Base-by-base conservation (phyloP, 1,140 invertebrate species). In the Hesperophylax magnus region DNA sequence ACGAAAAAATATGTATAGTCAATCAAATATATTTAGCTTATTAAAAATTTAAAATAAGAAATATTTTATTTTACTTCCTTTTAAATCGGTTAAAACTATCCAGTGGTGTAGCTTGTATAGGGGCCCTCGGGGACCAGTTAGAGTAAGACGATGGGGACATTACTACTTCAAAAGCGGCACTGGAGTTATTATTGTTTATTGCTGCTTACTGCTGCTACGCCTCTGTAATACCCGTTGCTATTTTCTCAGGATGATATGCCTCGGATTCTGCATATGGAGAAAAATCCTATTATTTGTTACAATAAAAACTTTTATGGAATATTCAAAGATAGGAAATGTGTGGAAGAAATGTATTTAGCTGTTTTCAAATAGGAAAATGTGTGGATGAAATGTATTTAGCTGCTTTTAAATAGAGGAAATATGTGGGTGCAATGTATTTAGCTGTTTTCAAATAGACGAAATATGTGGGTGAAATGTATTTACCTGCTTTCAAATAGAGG, bases 151-250 rank as follows among this genome's bases (percentile, higher is more conserved):
- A 17, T 24, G n/a, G 31, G 63, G 31, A 61, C 20, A 34, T 15
- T 39, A 17, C n/a, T 31, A 65, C 20, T 27, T 17, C 63, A 67
- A 31, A 39, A 18, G 27, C 31, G 69, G 69, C 67, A n/a, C 67
- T 18, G 71, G 71, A 76, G 56, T 76, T 76, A 76, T 76, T 76
- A 76, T 61, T 76, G 72, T 76, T 76, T 76, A 76, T 76, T 76
- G 20, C 56, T 34, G 53, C 53, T 76, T 60, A 60, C 54, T n/a
- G 47, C 27, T 20, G 53, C 52, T 24, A 34, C 71, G 71, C 4
- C 22, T 2, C 52, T 58, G 54, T 60, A 56, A 56, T 58, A 31
- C n/a, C 56, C 47, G 15, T 1, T 11, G 24, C 63, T 27, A 61
- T 61, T 61, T 24, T 22, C 58, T 34, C 17, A 6, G 63, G 31